Evolutionary conservation across 2,797 vertebrate genomes (phyloP), one percentile per base, ranked within the genome.

Genomic region (Macrochelys suwanniensis): DNA sequence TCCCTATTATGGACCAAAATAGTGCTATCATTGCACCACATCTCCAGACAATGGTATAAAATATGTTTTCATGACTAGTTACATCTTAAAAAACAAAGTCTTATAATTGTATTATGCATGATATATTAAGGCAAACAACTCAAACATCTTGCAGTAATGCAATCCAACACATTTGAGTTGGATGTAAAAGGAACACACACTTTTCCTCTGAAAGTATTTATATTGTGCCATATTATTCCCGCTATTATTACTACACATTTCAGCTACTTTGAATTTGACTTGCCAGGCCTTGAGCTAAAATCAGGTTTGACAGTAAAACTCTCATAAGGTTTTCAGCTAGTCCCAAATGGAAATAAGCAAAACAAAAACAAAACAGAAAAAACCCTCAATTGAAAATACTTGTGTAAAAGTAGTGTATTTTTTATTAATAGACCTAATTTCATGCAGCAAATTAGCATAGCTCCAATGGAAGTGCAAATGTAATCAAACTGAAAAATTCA

Each of bases 381-480:
- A 81, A 2, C 5, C 77, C 88, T 81, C 23, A 50, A 4, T 0
- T 9, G 68, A 47, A 96, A 95, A 88, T 0, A n/a, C 47, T 79
- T 79, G 26, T 37, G 61, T 71, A 94, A 95, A 96, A 97, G 57
- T n/a, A 21, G 12, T 3, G 11, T 45, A 6, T 45, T 89, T 96
- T 94, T 90, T 89, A 92, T 95, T 98, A 98, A 98, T 96, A 98
- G 94, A 92, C 96, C 97, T 98, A 98, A 98, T 98, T 98, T 95
- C 94, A 98, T 97, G 97, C 97, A 97, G 94, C 89, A 96, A 97
- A 98, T 98, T 97, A 98, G 95, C 98, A 98, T 92, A 96, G 90
- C 88, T 97, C 94, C 97, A 97, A 97, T 97, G 97, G 98, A 98
- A 98, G 97, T 95, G 96, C 96, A 98, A 98, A 98, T 97, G 95